phyloP scores from a whole-genome alignment of 2,888 invertebrate species.

The Diplazon laetatorius region DNA sequence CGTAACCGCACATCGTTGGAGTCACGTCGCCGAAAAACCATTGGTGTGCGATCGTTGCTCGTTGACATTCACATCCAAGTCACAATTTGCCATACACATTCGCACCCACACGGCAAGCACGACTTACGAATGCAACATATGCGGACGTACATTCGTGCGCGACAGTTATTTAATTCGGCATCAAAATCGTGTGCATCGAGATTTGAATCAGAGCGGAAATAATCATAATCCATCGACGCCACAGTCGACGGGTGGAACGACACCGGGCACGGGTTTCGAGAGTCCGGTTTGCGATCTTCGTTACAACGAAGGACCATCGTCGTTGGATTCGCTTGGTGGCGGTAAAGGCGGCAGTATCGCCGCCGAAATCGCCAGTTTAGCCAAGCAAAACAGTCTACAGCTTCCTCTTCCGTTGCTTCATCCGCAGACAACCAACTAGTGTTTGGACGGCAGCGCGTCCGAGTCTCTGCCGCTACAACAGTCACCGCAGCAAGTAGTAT shows the following conservation, averaged over 20 bases:
- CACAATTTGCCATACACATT: constrained; percentile 90
- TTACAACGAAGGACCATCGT: constrained; percentile 81
- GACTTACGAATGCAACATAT: constrained; percentile 89
- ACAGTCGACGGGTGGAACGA: constrained; percentile 78
- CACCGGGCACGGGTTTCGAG: constrained; percentile 80
- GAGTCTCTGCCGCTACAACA: constrained; percentile 74
- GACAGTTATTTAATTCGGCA: constrained; percentile 91
- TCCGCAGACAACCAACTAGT: constrained; percentile 82
- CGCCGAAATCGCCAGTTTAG: constrained; percentile 80
- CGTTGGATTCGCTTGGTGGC: constrained; percentile 77
- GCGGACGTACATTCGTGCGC: constrained; percentile 89
- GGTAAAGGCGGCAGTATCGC: constrained; percentile 77
- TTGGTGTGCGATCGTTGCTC: constrained; percentile 89
- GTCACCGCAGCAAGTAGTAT: constrained; percentile 75
- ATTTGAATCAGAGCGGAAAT: constrained; percentile 78
- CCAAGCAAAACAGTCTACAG: constrained; percentile 81
- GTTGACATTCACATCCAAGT: constrained; percentile 89
- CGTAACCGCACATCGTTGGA: constrained; percentile 91
- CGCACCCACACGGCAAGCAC: constrained; percentile 88
- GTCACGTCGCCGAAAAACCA: constrained; percentile 90
- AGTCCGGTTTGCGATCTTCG: constrained; percentile 81
- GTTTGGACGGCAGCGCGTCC: constrained; percentile 78
- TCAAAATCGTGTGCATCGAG: constrained; percentile 89
- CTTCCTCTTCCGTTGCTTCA: constrained; percentile 81
- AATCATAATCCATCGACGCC: constrained; percentile 81